Percentiles rank a stretch among this genome's conserved stretches.
Conservation (phyloP, 64 coral and sea anemone genomes). For the Montipora foliosa region DNA sequence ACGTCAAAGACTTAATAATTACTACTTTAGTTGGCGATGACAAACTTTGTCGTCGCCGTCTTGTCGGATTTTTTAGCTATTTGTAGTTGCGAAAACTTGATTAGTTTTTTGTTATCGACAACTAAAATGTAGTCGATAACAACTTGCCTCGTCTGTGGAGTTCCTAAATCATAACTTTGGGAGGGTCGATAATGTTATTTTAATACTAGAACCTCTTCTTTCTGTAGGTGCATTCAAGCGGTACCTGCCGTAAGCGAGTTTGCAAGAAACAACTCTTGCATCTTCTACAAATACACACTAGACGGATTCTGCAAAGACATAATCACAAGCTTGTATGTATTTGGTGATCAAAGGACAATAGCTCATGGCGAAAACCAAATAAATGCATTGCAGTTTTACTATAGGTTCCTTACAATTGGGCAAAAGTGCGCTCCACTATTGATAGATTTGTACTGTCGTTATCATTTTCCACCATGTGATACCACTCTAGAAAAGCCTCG, state of each 20-base stretch:
- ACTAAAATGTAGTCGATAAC: too few species aligned
- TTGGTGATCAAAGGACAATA: background rate
- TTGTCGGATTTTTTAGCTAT: too few species aligned
- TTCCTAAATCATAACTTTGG: background rate
- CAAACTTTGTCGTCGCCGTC: too few species aligned
- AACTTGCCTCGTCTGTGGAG: background rate
- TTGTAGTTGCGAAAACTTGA: too few species aligned
- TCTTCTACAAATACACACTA: conserved; percentile 1
- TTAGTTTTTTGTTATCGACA: too few species aligned
- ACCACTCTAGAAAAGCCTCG: background rate
- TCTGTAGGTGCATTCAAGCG: background rate
- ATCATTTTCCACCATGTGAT: conserved; percentile 2
- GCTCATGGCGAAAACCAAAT: background rate
- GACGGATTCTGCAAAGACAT: background rate
- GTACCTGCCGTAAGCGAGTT: background rate
- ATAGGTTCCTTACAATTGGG: background rate
- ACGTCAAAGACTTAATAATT: too few species aligned
- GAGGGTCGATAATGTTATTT: too few species aligned
- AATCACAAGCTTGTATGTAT: conserved; percentile 1
- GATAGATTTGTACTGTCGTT: conserved; percentile 24
- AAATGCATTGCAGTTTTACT: background rate
- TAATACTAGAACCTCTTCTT: too few species aligned
- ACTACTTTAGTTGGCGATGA: too few species aligned
- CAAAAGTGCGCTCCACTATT: background rate
- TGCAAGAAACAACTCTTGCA: background rate